Percentiles rank a stretch among this genome's conserved stretches.
These are phyloP conservation scores for Bombus soroeensis DNA, from an alignment of 1,140 invertebrate genomes.

Conservation along the genomic window DNA sequence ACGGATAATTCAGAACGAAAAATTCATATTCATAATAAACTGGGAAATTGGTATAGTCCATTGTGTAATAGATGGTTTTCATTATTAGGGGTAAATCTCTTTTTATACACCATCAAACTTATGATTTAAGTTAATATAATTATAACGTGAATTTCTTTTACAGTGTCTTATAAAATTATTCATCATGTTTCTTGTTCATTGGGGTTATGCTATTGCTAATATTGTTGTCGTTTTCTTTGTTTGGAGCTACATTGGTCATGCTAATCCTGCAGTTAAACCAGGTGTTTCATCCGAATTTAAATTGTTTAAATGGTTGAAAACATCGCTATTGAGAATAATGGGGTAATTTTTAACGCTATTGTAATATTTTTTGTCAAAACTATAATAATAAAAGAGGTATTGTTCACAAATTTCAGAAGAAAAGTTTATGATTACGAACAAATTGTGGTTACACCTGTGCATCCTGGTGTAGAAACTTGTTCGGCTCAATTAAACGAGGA, in stretches of 20 bases:
- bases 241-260: slow-evolving; percentile 96
- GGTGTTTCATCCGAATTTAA: slow-evolving; percentile 94
- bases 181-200: slow-evolving; percentile 96
- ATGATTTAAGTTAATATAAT: background rate
- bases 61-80: slow-evolving; percentile 97
- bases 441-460: slow-evolving; percentile 93
- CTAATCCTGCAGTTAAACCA: slow-evolving; percentile 96
- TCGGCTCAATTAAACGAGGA: slow-evolving; percentile 96
- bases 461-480: slow-evolving; percentile 91
- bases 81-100: slow-evolving; percentile 90
- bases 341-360: slow-evolving; percentile 85
- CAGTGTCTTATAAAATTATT: slow-evolving; percentile 93
- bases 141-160: slow-evolving; percentile 73
- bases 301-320: slow-evolving; percentile 93
- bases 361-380: background rate
- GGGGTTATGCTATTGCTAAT: slow-evolving; percentile 94
- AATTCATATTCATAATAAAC: slow-evolving; percentile 91
- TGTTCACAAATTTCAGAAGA: slow-evolving; percentile 83
- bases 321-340: slow-evolving; percentile 88
- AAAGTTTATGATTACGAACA: slow-evolving; percentile 93
- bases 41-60: slow-evolving; percentile 96
- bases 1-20: slow-evolving; percentile 79
- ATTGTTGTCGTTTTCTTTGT: slow-evolving; percentile 91
- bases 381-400: slow-evolving; percentile 75
- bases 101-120: background rate